Evolutionary conservation across 2,797 vertebrate species (phyloP), one percentile per base, ranked within the genome.

Genomic region (Leptodactylus fallax): DNA sequence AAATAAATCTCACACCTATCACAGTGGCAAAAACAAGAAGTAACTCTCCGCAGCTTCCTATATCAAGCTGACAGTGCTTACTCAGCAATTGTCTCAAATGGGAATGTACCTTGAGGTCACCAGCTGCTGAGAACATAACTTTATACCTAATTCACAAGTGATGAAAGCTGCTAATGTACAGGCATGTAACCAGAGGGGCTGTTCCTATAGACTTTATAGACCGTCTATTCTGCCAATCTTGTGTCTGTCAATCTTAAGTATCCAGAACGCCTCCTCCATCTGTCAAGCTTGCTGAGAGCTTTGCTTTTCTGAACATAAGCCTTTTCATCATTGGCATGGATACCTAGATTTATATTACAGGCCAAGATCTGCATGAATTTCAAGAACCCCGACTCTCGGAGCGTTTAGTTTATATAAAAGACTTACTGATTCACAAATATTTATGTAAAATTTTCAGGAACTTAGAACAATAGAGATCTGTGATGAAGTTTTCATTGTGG

Each of bases 41-140:
- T 55, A 79, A 45, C 77, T 79, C 49, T 83, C 63, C 7, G 25
- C 53, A 51, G 23, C 13, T 17, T 56, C 21, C 47, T 84, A 8
- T n/a, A 58, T 74, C 56, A 61, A 45, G 11, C 21, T 45, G 49
- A 60, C 21, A 3, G 10, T 72, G 81, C 65, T 83, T 72, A 69
- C 17, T 72, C 83, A 60, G 83, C 36, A 36, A 49, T 23, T 83
- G 12, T 58, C 17, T 79, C 3, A 21, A 58, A 58, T 60, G 36
- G 56, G 55, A 84, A 76, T 61, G 53, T 23, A 85, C 55, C 71
- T 85, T 61, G 69, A 85, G 83, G 83, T 76, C 71, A 85, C 12
- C 25, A 61, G 55, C 83, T 60, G 82, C 82, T 76, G 56, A 85
- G 45, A 56, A 58, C 25, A 36, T 58, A 13, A 27, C 19, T 80